phyloP scores from a whole-genome alignment of 2,888 invertebrate species.

The Hirtodrosophila cameraria region DNA sequence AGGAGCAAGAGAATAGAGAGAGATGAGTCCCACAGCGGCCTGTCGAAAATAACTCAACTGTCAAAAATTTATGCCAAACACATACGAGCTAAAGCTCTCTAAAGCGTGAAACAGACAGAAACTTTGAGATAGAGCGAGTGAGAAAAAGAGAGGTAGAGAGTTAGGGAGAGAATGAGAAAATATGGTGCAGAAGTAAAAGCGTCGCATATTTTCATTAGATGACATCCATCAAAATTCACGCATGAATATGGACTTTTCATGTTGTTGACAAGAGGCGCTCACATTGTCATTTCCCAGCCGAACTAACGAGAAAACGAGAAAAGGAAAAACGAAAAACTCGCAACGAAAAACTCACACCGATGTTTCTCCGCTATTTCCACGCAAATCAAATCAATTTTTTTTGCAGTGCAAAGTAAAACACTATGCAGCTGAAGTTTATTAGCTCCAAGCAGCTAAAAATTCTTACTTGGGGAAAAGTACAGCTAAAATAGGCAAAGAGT shows the following conservation, averaged over 20 bases:
- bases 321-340: too few relatives aligned
- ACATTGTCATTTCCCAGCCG: conserved; percentile 60
- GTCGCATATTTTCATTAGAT: conserved; percentile 71
- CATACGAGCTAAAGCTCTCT: conserved; percentile 47
- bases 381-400: conserved; percentile 46
- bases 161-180: background rate
- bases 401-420: conserved; percentile 46
- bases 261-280: conserved; percentile 54
- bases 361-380: conserved; percentile 1
- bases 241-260: conserved; percentile 82
- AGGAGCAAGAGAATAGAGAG: background rate
- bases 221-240: conserved; percentile 78
- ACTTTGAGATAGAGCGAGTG: background rate
- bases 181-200: conserved; percentile 17
- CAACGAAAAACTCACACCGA: conserved; percentile 8
- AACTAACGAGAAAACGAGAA: too few relatives aligned
- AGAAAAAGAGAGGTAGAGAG: background rate
- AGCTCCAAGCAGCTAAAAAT: conserved; percentile 47
- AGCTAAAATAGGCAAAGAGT: conserved; percentile 65
- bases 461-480: conserved; percentile 2
- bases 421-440: conserved; percentile 53
- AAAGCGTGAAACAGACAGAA: conserved; percentile 43
- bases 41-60: conserved; percentile 72
- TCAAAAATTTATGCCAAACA: conserved; percentile 70
- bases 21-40: conserved; percentile 27